Evolutionary conservation across 2,113 vertebrate species (phyloP), one percentile per base, ranked within the genome.

Genomic region (Triplophysa dalaica): DNA sequence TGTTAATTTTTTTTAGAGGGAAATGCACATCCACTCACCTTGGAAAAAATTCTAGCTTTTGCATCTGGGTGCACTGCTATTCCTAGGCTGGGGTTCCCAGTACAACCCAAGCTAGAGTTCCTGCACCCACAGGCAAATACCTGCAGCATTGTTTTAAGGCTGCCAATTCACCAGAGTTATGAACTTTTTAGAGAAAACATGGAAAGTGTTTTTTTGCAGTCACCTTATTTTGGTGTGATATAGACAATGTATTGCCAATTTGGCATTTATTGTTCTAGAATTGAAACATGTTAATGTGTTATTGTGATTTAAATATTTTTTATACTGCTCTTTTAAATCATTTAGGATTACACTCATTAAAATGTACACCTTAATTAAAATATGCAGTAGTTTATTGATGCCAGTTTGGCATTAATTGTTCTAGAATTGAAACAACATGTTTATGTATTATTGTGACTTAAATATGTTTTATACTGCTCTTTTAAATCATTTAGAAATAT

Each of bases 101-200:
- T 65, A 17, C 16, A 65, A 65, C 24, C 26, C 24, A 63, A 63
- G 24, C 16, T 63, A 63, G 61, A 65, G 9, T 65, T 38, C 29
- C 16, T 41, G 2, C 63, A 65, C 9, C 29, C 26, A 8, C 29
- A 64, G 29, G 24, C 63, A 11, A 65, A 65, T 65, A 65, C 63
- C 63, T 65, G 63, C 29, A n/a, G 63, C 29, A 65, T 65, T 41
- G 63, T 65, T 33, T 65, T 64, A 33, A 65, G 63, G 63, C 63
- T 65, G 9, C 63, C 63, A 65, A 41, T 41, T 17, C 64, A 66
- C 41, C 17, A 4, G 2, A 66, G 10, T 10, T 54, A 17, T 17
- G 64, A 66, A 66, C 11, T 64, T 5, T 64, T 64, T 8, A 10
- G 16, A 17, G 19, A 38, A 65, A 5, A 54, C 12, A 54, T 54